Percentiles rank a stretch among this genome's conserved stretches.
Evolutionary conservation across 2,797 vertebrate genomes (phyloP).

Genomic region (Antennarius maculatus): DNA sequence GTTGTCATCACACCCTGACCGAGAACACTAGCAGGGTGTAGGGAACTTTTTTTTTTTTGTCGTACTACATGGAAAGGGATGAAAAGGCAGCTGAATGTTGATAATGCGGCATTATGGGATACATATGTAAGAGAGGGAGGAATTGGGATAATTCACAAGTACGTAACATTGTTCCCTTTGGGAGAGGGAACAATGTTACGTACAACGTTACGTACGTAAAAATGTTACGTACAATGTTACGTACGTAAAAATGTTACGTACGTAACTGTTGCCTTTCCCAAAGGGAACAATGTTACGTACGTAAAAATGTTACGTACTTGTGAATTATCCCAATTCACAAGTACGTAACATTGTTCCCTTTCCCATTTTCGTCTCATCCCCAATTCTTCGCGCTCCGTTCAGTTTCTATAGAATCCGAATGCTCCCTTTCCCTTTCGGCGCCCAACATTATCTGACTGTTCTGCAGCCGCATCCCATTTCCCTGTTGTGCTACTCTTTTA

Average conservation of each 20-base stretch:
- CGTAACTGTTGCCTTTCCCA: no score
- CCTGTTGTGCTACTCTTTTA: conserved; percentile 24
- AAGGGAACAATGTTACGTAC: no score
- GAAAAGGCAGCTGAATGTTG: conserved; percentile 32
- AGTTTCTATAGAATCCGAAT: conserved; percentile 28
- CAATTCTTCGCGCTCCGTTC: conserved; percentile 19
- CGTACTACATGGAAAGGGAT: conserved; percentile 11
- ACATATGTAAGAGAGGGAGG: conserved; percentile 28
- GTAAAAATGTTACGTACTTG: no score
- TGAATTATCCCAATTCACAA: conserved; percentile 50
- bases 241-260: no score
- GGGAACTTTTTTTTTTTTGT: conserved; percentile 17
- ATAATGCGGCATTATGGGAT: conserved; percentile 45
- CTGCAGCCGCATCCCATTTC: conserved; percentile 59
- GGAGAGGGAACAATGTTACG: no score
- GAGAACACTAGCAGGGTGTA: conserved; percentile 23
- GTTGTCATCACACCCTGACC: conserved; percentile 8
- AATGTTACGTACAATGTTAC: no score
- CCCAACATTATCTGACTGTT: conserved; percentile 43
- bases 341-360: conserved; percentile 32
- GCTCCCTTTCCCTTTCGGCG: conserved; percentile 10
- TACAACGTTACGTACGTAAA: no score
- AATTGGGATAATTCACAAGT: conserved; percentile 47
- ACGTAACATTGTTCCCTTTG: no score
- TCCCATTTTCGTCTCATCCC: conserved; percentile 6